Evolutionary conservation across 37 sponge, comb jelly and placozoan genomes (phyloP).

Genomic region (Halichondria panicea): DNA sequence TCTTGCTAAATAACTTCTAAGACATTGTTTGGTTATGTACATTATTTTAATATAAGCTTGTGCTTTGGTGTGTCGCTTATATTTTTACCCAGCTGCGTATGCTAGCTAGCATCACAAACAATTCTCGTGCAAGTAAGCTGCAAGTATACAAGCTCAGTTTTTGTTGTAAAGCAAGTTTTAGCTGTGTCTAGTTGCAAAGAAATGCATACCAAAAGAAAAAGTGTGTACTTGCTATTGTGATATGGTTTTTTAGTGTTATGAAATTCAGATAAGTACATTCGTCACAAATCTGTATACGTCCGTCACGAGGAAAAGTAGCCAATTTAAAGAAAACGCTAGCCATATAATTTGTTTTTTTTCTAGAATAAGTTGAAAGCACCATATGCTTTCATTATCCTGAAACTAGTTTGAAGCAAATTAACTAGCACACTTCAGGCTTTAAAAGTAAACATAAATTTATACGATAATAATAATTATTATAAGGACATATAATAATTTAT

Average conservation of each 20-base stretch:
- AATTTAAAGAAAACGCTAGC: background rate
- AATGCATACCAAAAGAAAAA: constrained; percentile 1
- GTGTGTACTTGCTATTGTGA: no score
- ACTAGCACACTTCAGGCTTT: constrained; percentile 32
- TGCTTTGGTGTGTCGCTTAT: no score
- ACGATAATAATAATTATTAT: background rate
- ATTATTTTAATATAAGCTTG: no score
- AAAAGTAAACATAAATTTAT: constrained; percentile 26
- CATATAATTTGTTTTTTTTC: background rate
- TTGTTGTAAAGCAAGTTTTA: no score
- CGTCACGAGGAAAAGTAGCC: background rate
- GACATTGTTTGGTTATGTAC: no score
- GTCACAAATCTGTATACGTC: background rate
- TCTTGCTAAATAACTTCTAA: no score
- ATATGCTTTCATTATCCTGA: background rate
- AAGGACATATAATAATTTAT: no score
- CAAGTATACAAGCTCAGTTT: no score
- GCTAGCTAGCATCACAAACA: no score
- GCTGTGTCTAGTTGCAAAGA: constrained; percentile 18
- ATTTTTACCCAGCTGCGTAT: no score
- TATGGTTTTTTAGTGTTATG: no score
- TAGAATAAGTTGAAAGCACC: background rate
- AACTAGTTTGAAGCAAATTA: background rate
- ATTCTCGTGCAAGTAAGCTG: no score
- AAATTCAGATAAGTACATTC: background rate